phyloP scores from a whole-genome alignment of 2,113 vertebrate species.

The human (Homo sapiens) region GRCh38 chr12:50099501-50100000 shows the following conservation, averaged over 20 bases:
- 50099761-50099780: constrained; percentile 1
- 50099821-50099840: constrained; percentile 43
- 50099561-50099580: constrained; percentile 44
- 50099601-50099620: constrained; percentile 42
- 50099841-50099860: constrained; percentile 35
- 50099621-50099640: constrained; percentile 70
- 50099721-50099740: constrained; percentile 64
- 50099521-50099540: constrained; percentile 62
- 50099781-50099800: constrained; percentile 31
- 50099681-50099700: constrained; percentile 62
- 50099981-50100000: constrained; percentile 70
- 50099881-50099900: constrained; percentile 72
- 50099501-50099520: constrained; percentile 47
- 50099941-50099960: constrained; percentile 38
- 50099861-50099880: constrained; percentile 59
- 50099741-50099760: constrained; percentile 67
- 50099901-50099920: constrained; percentile 75
- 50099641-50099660: constrained; percentile 63
- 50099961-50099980: constrained; percentile 68
- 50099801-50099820: constrained; percentile 52
- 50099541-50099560: constrained; percentile 35
- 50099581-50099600: constrained; percentile 45
- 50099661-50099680: constrained; percentile 35
- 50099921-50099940: constrained; percentile 71
- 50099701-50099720: constrained; percentile 47